Percentiles rank a stretch among this genome's conserved stretches.
These are phyloP conservation scores for Brachynemurus nebulosus DNA, from an alignment of 2,888 invertebrate species.

Conservation along the genomic window DNA sequence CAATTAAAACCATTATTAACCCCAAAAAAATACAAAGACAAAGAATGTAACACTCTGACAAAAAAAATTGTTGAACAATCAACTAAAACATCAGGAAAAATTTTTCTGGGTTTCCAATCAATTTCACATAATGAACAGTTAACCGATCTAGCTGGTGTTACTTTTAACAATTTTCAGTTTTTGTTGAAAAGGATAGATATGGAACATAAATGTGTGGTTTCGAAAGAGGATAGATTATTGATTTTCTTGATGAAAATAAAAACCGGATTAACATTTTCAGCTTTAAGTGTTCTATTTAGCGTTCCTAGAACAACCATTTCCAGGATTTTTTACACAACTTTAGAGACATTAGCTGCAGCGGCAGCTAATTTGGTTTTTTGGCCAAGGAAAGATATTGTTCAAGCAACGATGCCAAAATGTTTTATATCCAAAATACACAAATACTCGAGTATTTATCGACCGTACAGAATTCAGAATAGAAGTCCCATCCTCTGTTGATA, in stretches of 20 bases:
- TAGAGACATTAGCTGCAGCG: slow-evolving; percentile 10
- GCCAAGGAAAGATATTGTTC: slow-evolving; percentile 4
- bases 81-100: too few species aligned
- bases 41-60: too few species aligned
- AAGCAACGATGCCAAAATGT: slow-evolving; percentile 10
- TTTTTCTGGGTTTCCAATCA: too few species aligned
- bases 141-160: slow-evolving; percentile 16
- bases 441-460: slow-evolving; percentile 11
- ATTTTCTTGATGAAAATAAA: slow-evolving; percentile 17
- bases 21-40: too few species aligned
- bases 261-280: slow-evolving; percentile 15
- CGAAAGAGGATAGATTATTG: slow-evolving; percentile 12
- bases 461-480: slow-evolving; percentile 11
- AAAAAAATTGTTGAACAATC: too few species aligned
- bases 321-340: slow-evolving; percentile 14
- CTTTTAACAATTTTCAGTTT: slow-evolving; percentile 14
- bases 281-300: slow-evolving; percentile 13
- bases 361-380: slow-evolving; percentile 13
- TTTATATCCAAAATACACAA: slow-evolving; percentile 7
- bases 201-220: slow-evolving; percentile 5
- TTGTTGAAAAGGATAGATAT: slow-evolving; percentile 13
- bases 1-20: slow-evolving; percentile 12
- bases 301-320: slow-evolving; percentile 16
- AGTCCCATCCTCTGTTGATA: slow-evolving; percentile 6
- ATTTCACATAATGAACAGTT: slow-evolving; percentile 14